Percentiles rank a stretch among this genome's conserved stretches.
phyloP scores from a whole-genome alignment of 2,888 invertebrate genomes.

The Parnassius apollo region DNA sequence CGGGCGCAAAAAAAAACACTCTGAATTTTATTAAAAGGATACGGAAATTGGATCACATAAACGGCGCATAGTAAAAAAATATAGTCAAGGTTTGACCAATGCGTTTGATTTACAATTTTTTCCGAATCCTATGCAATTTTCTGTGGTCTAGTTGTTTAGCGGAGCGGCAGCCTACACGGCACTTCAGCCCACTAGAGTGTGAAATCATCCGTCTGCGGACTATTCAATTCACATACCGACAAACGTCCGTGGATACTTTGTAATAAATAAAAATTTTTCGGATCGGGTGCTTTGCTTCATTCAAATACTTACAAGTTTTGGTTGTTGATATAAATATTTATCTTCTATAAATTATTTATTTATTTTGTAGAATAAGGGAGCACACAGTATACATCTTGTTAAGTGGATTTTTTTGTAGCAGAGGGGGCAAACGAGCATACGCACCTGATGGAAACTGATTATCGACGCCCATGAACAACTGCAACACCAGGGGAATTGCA shows the following conservation, averaged over 20 bases:
- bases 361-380: too few relatives aligned
- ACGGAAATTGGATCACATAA: too few relatives aligned
- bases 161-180: constrained; percentile 50
- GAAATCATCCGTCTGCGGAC: constrained; percentile 62
- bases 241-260: constrained; percentile 41
- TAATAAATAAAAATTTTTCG: constrained; percentile 21
- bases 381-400: too few relatives aligned
- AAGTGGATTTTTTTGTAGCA: too few relatives aligned
- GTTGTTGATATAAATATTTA: too few relatives aligned
- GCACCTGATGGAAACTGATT: too few relatives aligned
- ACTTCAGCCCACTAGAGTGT: constrained; percentile 60
- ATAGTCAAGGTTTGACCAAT: neutral
- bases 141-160: constrained; percentile 61
- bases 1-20: too few relatives aligned
- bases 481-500: too few relatives aligned
- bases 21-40: too few relatives aligned
- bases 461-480: too few relatives aligned
- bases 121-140: constrained; percentile 45
- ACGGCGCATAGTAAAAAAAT: neutral
- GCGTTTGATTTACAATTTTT: constrained; percentile 6
- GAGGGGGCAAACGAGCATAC: too few relatives aligned
- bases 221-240: constrained; percentile 56
- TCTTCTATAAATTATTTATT: too few relatives aligned
- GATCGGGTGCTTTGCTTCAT: constrained; percentile 6
- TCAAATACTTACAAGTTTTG: neutral